A percentile compares a stretch with the other conserved stretches of the same genome.
These are phyloP conservation scores for Schizopygopsis pylzovi DNA, from an alignment of 2,797 vertebrate species.

Conservation along the genomic window DNA sequence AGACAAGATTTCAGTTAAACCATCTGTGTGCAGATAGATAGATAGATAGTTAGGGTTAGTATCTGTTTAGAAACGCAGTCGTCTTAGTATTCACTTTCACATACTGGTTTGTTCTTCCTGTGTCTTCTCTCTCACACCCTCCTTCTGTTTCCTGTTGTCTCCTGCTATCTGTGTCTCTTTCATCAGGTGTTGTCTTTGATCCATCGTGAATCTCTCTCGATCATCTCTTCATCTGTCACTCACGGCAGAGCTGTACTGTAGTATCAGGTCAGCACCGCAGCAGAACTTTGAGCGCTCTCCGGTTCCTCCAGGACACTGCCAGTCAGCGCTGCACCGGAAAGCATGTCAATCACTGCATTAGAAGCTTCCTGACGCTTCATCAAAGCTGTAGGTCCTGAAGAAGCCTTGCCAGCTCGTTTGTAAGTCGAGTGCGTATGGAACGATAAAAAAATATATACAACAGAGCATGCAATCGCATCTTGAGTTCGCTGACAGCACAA, in stretches of 20 bases:
- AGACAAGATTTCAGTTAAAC: background rate
- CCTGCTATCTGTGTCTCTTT: slow-evolving; percentile 47
- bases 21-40: background rate
- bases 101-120: background rate
- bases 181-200: slow-evolving; percentile 56
- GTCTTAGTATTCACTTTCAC: background rate
- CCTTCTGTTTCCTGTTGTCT: slow-evolving; percentile 10
- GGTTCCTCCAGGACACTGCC: slow-evolving; percentile 22
- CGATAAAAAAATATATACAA: background rate
- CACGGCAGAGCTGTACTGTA: slow-evolving; percentile 24
- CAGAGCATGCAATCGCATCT: background rate
- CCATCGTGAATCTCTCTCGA: slow-evolving; percentile 37
- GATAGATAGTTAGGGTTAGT: background rate
- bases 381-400: slow-evolving; percentile 18
- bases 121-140: slow-evolving; percentile 29
- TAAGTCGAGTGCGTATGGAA: background rate
- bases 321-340: background rate
- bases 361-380: background rate
- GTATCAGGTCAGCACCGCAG: slow-evolving; percentile 31
- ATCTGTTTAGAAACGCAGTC: background rate
- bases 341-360: slow-evolving; percentile 40
- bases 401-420: background rate
- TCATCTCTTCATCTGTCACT: slow-evolving; percentile 51
- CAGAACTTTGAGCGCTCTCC: background rate
- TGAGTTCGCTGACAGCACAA: background rate